Evolutionary conservation across 1,140 invertebrate species (phyloP).

Genomic region (Drosophila bocki): DNA sequence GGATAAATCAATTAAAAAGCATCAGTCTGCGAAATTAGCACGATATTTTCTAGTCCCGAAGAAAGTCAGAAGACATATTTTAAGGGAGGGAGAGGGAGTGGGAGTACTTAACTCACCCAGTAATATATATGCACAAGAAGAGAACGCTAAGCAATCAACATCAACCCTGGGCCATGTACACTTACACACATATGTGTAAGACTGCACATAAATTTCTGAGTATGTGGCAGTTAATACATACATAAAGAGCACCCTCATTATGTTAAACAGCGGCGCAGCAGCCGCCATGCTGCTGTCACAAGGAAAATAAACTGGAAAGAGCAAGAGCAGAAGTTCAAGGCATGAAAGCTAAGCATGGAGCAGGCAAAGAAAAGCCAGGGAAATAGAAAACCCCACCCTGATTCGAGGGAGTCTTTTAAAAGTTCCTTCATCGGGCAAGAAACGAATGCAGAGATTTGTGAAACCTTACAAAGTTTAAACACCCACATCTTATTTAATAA

Average conservation of each 20-base stretch:
- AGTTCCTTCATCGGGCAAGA: slow-evolving; percentile 4
- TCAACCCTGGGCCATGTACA: slow-evolving; percentile 20
- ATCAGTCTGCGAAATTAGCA: not conserved
- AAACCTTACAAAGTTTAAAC: not conserved
- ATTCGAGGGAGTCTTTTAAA: slow-evolving; percentile 11
- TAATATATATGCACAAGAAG: not conserved
- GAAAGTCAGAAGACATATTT: slow-evolving; percentile 3
- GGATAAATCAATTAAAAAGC: too few species aligned
- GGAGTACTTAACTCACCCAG: slow-evolving; percentile 5
- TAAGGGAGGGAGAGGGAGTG: not conserved
- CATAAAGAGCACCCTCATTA: slow-evolving; percentile 68
- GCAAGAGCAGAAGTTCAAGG: slow-evolving; percentile 14
- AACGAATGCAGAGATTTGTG: not conserved
- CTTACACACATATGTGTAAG: slow-evolving; percentile 7
- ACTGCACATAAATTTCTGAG: slow-evolving; percentile 24
- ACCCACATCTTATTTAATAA: not conserved
- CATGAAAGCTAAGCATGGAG: not conserved
- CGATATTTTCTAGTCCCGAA: not conserved
- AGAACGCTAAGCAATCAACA: slow-evolving; percentile 6
- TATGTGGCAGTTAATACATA: slow-evolving; percentile 28
- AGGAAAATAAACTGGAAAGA: slow-evolving; percentile 39
- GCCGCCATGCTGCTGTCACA: slow-evolving; percentile 36
- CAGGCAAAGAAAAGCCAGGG: not conserved
- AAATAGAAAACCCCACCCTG: slow-evolving; percentile 1
- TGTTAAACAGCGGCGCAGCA: slow-evolving; percentile 62